Evolutionary conservation across 2,113 vertebrate species (phyloP), one percentile per base, ranked within the genome.

Genomic region (Spermophilus dauricus): DNA sequence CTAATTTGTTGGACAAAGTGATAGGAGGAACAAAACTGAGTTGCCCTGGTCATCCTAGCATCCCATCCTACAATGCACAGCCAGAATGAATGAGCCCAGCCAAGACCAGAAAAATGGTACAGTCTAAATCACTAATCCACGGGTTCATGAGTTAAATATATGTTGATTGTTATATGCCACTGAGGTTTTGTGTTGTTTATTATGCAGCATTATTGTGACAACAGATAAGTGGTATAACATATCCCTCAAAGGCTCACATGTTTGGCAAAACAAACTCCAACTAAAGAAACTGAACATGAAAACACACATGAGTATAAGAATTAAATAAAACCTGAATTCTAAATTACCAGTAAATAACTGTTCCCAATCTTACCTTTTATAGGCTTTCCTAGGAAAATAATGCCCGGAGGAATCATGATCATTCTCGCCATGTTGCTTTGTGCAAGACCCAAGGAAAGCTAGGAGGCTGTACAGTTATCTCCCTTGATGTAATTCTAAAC

Each of bases 391-490:
- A 97, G 97, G 97, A 86, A 96, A 86, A 98, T 97, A 97, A 92
- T 94, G 1, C 97, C 97, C 24, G 86, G 97, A 98, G 97, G 97
- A 96, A 97, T 98, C 98, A 26, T 80, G 95, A 94, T 97, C 72
- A 2, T 96, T 97, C 98, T 98, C 28, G 82, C 95, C 96, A 86
- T 98, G 98, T 97, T 98, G 99, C 92, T 95, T 97, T 99, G 98
- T 98, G 98, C 99, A 98, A 98, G 99, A 98, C 99, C 99, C 99
- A 99, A 99, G 99, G 99, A 99, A 99, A 99, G 99, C 99, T 99
- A 99, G 99, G 99, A 99, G 99, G 99, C 99, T 99, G 99, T 99
- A 99, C 99, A 99, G 99, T 99, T 99, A 99, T 99, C 99, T 99
- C 99, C 99, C 99, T 99, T 99, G 99, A 99, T 99, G 99, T 99